Evolutionary conservation across 2,113 vertebrate genomes (phyloP).

Genomic region (Mesocricetus auratus): DNA sequence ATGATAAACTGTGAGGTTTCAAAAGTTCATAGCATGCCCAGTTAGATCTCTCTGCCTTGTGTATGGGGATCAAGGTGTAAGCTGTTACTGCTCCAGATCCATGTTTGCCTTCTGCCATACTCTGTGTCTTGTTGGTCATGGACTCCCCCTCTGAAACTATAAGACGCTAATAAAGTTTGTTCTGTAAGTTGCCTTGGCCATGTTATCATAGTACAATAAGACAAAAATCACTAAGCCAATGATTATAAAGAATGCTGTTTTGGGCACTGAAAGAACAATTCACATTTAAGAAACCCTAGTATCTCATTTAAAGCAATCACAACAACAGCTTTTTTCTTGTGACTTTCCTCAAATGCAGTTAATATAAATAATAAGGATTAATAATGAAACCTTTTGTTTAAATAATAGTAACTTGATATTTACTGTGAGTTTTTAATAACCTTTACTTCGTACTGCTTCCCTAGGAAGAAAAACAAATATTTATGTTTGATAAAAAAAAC

Average conservation of each 20-base stretch:
- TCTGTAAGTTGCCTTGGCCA: not conserved
- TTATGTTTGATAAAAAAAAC: constrained; percentile 42
- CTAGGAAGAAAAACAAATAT: constrained; percentile 52
- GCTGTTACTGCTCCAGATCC: not conserved
- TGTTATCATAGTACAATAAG: not conserved
- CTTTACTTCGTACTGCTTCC: constrained; percentile 11
- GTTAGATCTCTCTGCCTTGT: not conserved
- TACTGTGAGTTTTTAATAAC: constrained; percentile 38
- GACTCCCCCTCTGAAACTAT: not conserved
- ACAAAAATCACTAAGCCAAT: not conserved
- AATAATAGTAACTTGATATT: constrained; percentile 16
- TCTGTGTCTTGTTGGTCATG: not conserved
- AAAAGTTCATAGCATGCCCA: not conserved
- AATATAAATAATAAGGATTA: constrained; percentile 57
- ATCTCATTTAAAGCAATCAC: constrained; percentile 59
- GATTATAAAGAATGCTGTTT: constrained; percentile 70
- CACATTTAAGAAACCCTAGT: constrained; percentile 58
- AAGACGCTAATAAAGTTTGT: not conserved
- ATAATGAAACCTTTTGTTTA: constrained; percentile 8
- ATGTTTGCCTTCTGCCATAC: not conserved
- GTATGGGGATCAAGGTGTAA: not conserved
- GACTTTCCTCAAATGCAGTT: constrained; percentile 17
- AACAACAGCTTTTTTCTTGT: not conserved
- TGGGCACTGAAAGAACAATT: constrained; percentile 65
- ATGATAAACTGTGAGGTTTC: not conserved